Evolutionary conservation across 2,888 invertebrate genomes (phyloP), one percentile per base, ranked within the genome.

Genomic region (Acanthosepion lycidas): DNA sequence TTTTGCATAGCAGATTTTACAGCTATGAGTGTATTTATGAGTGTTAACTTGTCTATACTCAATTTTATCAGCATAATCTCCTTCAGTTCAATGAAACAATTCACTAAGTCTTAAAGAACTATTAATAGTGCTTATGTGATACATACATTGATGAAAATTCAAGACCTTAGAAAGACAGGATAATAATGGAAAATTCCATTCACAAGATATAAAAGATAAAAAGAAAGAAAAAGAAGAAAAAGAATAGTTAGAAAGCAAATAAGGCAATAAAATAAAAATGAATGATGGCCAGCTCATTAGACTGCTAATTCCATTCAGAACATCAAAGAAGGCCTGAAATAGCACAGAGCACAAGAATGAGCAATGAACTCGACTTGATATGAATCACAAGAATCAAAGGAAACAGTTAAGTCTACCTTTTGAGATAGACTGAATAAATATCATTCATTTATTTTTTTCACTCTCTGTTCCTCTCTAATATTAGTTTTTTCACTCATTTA

Each of bases 61-160:
- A 12, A n/a, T 78, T 78, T 78, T 78, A 78, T 78, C n/a, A n/a
- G n/a, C 78, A n/a, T 78, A 78, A n/a, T 78, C n/a, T 78, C 78
- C 9, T 78, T 33, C n/a, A n/a, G n/a, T 78, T 33, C 78, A 78
- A 33, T 78, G 78, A 78, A n/a, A 78, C 78, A 78, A 78, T 78
- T n/a, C 33, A 28, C n/a, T 78, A 28, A n/a, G 78, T 78, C 78
- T n/a, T 78, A 78, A 6, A n/a, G 33, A 78, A n/a, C 78, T 78
- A 78, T n/a, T 15, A 78, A 78, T 78, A 78, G 0, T 18, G 18
- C 12, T 78, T 33, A 15, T 33, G 78, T 78, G 9, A 78, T 78
- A 78, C n/a, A 15, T 78, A n/a, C n/a, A 78, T n/a, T 4, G n/a
- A 33, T 15, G n/a, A 78, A 78, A 78, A 78, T 78, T 78, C n/a